Evolutionary conservation across 2,797 vertebrate genomes (phyloP), one percentile per base, ranked within the genome.

Genomic region (Karalla daura): DNA sequence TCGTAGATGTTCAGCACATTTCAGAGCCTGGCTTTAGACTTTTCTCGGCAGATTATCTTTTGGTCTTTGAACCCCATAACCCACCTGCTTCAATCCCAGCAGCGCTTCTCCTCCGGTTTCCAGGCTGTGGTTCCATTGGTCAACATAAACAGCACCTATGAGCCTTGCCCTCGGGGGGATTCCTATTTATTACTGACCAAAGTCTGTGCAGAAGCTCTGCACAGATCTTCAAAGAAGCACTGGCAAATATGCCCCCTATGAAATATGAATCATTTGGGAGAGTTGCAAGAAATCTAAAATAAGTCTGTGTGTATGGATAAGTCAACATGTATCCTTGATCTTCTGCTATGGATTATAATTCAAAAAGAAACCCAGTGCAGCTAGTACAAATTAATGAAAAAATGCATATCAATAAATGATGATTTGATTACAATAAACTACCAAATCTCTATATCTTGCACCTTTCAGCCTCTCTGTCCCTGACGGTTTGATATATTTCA

Each of bases 31-130:
- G 90, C 88, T 91, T 89, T 84, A 87, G 81, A 82, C 87, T 88
- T 86, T n/a, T 87, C 87, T 84, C 41, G 18, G 78, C 66, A 91
- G 93, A 94, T 94, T 94, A 94, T 84, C 73, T 80, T 85, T 82
- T 75, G 82, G 88, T 86, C 92, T 94, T 93, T 94, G 91, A 94
- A 93, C 91, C 88, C 84, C 73, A 87, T 84, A 92, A 91, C 86
- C 91, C 91, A 92, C 89, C 89, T 91, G 90, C 90, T 91, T 90
- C 90, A 87, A 89, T 90, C 83, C 81, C 72, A 56, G 58, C 81
- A 79, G 81, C 17, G 37, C 64, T 70, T 58, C 86, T 86, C 76
- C 85, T 87, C 83, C 32, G 55, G 76, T 89, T 87, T 91, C 71
- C 79, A 74, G 77, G 76, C 83, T 70, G 69, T 65, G 52, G 86